Evolutionary conservation across 2,888 invertebrate species (phyloP).

Genomic region (Drepanosiphum platanoidis): DNA sequence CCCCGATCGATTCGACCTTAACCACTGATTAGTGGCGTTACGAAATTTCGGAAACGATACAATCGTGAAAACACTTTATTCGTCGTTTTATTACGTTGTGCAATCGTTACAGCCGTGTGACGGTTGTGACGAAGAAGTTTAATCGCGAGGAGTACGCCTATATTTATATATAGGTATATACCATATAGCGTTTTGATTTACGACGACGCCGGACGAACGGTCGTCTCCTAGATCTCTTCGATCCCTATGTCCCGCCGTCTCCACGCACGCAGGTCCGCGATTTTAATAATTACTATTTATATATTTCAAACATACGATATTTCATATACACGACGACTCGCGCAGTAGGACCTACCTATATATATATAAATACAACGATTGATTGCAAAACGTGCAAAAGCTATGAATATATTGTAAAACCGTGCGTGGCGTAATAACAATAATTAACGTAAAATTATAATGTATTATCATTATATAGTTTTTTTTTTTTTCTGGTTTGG

Average conservation of each 20-base stretch:
- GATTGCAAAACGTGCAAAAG: background rate
- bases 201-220: background rate
- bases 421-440: background rate
- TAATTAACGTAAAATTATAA: background rate
- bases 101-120: no score
- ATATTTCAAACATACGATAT: background rate
- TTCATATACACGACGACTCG: background rate
- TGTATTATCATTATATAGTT: background rate
- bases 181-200: no score
- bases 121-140: no score
- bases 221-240: background rate
- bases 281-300: background rate
- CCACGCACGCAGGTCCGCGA: background rate
- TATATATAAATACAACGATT: background rate
- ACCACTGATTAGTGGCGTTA: no score
- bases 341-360: background rate
- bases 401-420: background rate
- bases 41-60: no score
- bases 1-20: no score
- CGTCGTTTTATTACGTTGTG: no score
- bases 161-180: background rate
- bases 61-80: no score
- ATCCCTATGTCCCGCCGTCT: background rate
- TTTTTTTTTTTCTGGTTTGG: slow-evolving; percentile 7
- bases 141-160: no score